phyloP scores from a whole-genome alignment of 92 coral and sea anemone genomes.

The Desmophyllum pertusum region DNA sequence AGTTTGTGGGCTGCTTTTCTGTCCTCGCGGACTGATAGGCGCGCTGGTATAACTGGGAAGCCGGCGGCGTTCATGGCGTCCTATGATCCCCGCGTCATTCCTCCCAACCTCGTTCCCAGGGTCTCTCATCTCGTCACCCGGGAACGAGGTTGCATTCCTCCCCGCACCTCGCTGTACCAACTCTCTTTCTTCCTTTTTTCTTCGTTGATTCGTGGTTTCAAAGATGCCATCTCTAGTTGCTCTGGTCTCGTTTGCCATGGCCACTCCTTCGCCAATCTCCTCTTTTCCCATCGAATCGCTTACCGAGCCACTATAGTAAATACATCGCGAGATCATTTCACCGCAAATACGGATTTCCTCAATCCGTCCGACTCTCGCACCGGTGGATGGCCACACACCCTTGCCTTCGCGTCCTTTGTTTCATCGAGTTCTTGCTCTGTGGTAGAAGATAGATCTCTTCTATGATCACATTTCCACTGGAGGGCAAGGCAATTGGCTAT shows the following conservation, averaged over 20 bases:
- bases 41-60: no score
- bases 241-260: not conserved
- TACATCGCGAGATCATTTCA: not conserved
- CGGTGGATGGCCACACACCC: not conserved
- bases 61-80: no score
- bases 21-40: no score
- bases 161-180: no score
- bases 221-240: no score
- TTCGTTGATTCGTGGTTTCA: no score
- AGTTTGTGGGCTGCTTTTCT: no score
- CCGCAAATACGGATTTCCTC: not conserved
- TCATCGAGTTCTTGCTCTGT: not conserved
- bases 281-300: not conserved
- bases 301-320: not conserved
- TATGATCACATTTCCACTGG: not conserved
- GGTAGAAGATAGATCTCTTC: constrained; percentile 7
- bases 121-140: no score
- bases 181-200: no score
- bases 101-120: no score
- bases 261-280: not conserved
- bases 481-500: not conserved
- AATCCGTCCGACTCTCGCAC: not conserved
- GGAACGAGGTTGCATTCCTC: no score
- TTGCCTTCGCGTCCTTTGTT: not conserved
- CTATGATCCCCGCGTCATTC: no score